Evolutionary conservation across 2,113 vertebrate genomes (phyloP), one percentile per base, ranked within the genome.

Genomic region (Paratilapia polleni): DNA sequence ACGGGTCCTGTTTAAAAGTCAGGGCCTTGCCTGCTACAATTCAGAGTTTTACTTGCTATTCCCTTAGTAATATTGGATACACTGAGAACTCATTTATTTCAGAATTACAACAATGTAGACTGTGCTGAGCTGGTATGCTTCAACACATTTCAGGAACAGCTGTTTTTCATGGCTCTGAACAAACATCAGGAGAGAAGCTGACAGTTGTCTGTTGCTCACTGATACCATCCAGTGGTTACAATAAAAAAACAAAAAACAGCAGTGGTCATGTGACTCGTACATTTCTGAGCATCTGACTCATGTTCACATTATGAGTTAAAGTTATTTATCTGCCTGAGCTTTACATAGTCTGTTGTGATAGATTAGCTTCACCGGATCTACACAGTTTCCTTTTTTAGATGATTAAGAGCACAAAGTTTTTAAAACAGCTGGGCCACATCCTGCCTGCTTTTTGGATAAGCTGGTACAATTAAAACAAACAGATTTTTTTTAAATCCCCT

Each of bases 221-320:
- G 75, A 86, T 89, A 15, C 85, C 90, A 89, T 36, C 90, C 49
- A 85, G 80, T 86, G 94, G 85, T 63, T 10, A 11, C 15, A 58
- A 54, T 70, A 31, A 3, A 41, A 0, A 34, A n/a, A n/a, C n/a
- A n/a, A n/a, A 17, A 56, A 84, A 75, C 24, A 75, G 17, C 68
- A 82, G 12, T 3, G n/a, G 14, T 2, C 15, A 49, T 8, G 13
- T 79, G 73, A 74, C 43, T 77, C 20, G 62, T 14, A 1, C 4
- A 1, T 34, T 73, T 36, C 28, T 47, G 34, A 13, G 19, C 15
- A 0, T 70, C 66, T 31, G 43, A 73, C 43, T 52, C 66, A 8
- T 31, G 26, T 17, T 73, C 31, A 15, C 13, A 3, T 31, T 73
- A 54, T 4, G 47, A 78, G 61, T 61, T 68, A 13, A 66, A 8